Evolutionary conservation across 2,113 vertebrate species (phyloP), one percentile per base, ranked within the genome.

Genomic region (Podarcis raffonei): DNA sequence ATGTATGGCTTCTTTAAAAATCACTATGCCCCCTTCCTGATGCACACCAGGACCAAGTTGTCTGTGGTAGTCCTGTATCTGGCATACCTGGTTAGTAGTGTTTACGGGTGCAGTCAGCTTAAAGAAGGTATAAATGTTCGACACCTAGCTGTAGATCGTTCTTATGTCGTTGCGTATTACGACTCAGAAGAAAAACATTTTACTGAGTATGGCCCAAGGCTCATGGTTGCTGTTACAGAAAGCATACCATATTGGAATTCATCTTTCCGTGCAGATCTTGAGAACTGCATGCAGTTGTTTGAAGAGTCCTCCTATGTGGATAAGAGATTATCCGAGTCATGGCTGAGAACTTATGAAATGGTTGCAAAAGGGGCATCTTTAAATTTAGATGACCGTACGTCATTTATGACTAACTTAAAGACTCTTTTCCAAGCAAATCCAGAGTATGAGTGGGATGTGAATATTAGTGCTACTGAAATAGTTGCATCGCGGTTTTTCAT

Each of bases 11-110:
- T 98, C 87, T 98, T 98, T 89, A 94, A 94, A 92, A 94, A 93
- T 37, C 95, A 92, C 84, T 98, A 97, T 16, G 97, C 96, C 0
- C 97, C 97, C 57, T 93, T 97, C 88, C 91, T 98, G 72, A 97
- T 96, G 77, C 93, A 90, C 9, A 87, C 77, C 3, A 81, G 90
- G 75, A 85, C 85, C 22, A 98, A 98, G 94, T 35, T 80, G 20
- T 87, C 90, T 32, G 94, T 98, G 27, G 92, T 94, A 0, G 3
- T 97, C 59, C 6, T 97, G 1, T 98, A 97, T 53, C 15, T 93
- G 42, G 83, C 71, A 6, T 98, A 97, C 66, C 65, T 97, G 65
- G 84, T 92, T 84, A 92, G 89, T 90, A 97, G 97, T 68, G 92
- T 98, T 89, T 97, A 95, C 84, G 97, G 96, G 11, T 98, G 96